These are phyloP conservation scores for Allacma fusca DNA, from an alignment of 2,888 invertebrate genomes.

Conservation along the genomic window DNA sequence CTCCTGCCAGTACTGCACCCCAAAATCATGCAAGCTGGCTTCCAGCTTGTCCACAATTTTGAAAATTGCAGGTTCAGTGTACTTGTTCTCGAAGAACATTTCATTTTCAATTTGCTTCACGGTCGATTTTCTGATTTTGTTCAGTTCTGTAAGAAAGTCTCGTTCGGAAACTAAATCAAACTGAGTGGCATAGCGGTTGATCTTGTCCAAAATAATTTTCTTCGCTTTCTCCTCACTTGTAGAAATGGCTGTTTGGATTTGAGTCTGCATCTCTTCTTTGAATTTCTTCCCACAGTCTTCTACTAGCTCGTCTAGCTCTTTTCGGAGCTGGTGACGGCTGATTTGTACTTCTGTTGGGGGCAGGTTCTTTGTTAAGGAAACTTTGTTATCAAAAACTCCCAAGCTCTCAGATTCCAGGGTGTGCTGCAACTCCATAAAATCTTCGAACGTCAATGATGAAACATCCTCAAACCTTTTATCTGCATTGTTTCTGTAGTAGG, in stretches of 20 bases:
- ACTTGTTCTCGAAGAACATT: constrained; percentile 8
- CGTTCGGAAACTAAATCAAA: neutral
- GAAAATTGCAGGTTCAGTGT: neutral
- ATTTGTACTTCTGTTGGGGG: constrained; percentile 5
- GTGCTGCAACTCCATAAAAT: neutral
- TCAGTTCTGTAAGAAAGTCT: neutral
- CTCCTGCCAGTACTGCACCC: neutral
- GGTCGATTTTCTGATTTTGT: neutral
- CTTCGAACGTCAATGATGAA: neutral
- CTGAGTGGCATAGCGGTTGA: neutral
- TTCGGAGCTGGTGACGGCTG: constrained; percentile 7
- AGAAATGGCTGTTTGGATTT: neutral
- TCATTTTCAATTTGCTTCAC: constrained; percentile 2
- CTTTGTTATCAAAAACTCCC: neutral
- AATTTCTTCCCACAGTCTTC: neutral
- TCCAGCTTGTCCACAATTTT: constrained; percentile 18
- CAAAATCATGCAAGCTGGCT: constrained; percentile 1
- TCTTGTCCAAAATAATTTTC: constrained; percentile 6
- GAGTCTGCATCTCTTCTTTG: neutral
- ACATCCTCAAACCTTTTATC: neutral
- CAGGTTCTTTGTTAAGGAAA: neutral
- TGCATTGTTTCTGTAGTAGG: constrained; percentile 4
- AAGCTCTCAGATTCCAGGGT: neutral
- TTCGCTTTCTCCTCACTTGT: constrained; percentile 1
- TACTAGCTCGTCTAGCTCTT: neutral